These are phyloP conservation scores for Pampus argenteus DNA, from an alignment of 2,797 vertebrate genomes.

Conservation along the genomic window DNA sequence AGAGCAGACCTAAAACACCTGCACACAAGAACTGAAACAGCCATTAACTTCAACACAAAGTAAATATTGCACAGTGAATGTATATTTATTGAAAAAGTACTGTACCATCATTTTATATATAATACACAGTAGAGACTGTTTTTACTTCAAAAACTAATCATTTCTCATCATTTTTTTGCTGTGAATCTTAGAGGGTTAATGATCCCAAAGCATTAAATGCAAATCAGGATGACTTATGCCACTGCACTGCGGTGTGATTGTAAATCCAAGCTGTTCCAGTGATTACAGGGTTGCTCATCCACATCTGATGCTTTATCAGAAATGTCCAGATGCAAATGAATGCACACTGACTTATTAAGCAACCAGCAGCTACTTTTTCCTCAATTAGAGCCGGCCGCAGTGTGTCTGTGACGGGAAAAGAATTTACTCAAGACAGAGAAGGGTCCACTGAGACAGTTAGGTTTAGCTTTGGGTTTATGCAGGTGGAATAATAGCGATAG, in stretches of 20 bases:
- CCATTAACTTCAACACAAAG: not conserved
- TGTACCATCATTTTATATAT: not conserved
- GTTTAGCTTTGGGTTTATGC: not conserved
- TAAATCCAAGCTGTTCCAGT: conserved; percentile 28
- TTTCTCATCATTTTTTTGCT: no score
- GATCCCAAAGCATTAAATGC: conserved; percentile 15
- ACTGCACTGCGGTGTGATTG: not conserved
- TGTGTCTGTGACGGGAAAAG: not conserved
- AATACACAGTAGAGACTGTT: not conserved
- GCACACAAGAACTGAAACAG: not conserved
- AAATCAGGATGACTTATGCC: conserved; percentile 8
- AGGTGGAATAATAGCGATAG: not conserved
- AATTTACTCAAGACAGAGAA: not conserved
- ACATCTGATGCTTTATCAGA: conserved; percentile 20
- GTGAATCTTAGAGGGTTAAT: conserved; percentile 5
- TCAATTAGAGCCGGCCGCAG: not conserved
- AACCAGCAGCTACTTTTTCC: not conserved
- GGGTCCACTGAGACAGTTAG: not conserved
- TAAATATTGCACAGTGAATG: not conserved
- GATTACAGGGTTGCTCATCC: conserved; percentile 25
- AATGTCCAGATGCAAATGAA: conserved; percentile 26
- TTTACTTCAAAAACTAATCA: no score
- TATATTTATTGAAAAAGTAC: no score
- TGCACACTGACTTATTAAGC: not conserved
- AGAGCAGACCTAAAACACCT: conserved; percentile 11